Evolutionary conservation across 2,113 vertebrate genomes (phyloP), one percentile per base, ranked within the genome.

Genomic region (Ceuthmochares aereus): DNA sequence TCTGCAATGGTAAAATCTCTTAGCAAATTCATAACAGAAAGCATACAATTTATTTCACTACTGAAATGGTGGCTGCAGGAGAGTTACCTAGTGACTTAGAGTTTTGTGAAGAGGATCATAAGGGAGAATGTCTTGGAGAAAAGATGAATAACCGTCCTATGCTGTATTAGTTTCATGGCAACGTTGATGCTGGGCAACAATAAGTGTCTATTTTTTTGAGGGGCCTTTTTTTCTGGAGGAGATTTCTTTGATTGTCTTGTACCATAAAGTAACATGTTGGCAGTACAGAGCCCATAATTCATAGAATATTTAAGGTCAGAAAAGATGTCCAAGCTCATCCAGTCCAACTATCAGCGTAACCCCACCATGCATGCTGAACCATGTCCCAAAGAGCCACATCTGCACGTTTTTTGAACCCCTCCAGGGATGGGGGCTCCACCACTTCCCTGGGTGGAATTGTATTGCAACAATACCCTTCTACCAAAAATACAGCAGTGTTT

Each of bases 161-260:
- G 51, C 30, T 7, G 0, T n/a, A 10, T 6, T 56, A n/a, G 7
- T 75, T 82, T 8, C n/a, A 4, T 79, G 10, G 11, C 51, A 4
- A 42, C 51, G 15, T 11, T 37, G 3, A 45, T 88, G 34, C 47
- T 60, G 51, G 75, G 45, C 52, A 67, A 4, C 74, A 70, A 36
- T 6, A 37, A 21, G 16, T 76, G 42, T 54, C 73, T n/a, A 18
- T 51, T 60, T 51, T 69, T 60, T 32, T 27, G 70, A 43, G 70
- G 43, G 9, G 4, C 78, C 7, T 22, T 36, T 19, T 87, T 82
- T 45, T 30, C 54, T 29, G 42, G 25, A 66, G 75, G 37, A 55
- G 63, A 34, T 62, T 63, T 70, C 26, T 62, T 36, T 66, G 79
- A 2, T 30, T 81, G 43, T 27, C 32, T 90, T 70, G 74, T 81